Base-by-base conservation (phyloP, 2,113 vertebrate genomes). In the Macquaria ambigua region DNA sequence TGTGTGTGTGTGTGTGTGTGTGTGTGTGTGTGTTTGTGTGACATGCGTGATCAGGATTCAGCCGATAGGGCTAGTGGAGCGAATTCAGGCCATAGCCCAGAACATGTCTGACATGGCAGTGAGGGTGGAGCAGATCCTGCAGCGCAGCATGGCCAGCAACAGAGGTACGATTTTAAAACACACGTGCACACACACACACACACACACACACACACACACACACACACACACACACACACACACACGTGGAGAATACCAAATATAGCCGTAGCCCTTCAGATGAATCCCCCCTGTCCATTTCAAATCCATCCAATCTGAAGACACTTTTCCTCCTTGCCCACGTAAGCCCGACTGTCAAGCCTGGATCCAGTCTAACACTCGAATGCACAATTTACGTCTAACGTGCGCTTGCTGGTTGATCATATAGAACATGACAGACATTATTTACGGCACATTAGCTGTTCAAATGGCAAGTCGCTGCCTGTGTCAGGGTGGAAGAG, bases 41-140 rank as follows among this genome's bases (percentile, higher is more conserved):
- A 48, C 31, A 1, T 79, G 18, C 23, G 5, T 39, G 14, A 34
- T 72, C 86, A 99, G 98, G 95, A 94, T 97, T 62, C 96, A 97
- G 83, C 96, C 96, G 2, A 89, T 96, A 0, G 96, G 97, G 18
- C 87, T 99, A 52, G 96, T 99, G 96, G 98, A 99, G 93, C 96
- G 96, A 86, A 99, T 99, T 95, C 97, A 99, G 94, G 97, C 97
- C 84, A 98, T 99, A 23, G 98, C 98, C 71, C 98, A 99, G 93
- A 99, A 99, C 8, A 97, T 99, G 90, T 99, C 98, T 0, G 97
- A 98, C 90, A 98, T 99, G 1, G 97, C 98, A 0, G 89, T 96
- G 74, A 97, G 97, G 87, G 97, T 99, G 88, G 98, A 99, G 93
- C 98, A 98, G 95, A 98, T 99, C 88, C 96, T 99, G 14, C 96